A percentile compares a stretch with the other conserved stretches of the same genome.
Conservation (phyloP, 2,113 vertebrate genomes). For the Chlamydotis undulata region DNA sequence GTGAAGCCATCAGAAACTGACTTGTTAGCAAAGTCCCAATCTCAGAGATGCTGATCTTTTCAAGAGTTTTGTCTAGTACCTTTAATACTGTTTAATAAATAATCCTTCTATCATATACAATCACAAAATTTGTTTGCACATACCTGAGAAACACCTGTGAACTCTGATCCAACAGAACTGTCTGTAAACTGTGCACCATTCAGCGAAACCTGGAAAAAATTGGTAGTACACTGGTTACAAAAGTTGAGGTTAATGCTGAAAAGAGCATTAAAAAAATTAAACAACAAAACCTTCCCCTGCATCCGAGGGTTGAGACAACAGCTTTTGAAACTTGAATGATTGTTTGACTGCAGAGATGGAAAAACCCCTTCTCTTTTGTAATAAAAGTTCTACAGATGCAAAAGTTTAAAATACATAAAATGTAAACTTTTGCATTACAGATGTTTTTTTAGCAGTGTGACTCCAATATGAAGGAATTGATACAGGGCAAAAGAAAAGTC, state of each 20-base stretch:
- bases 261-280: background rate
- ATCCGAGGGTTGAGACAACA: background rate
- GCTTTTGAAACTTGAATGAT: background rate
- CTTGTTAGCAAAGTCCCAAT: background rate
- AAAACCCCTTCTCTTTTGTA: background rate
- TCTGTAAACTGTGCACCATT: slow-evolving; percentile 89
- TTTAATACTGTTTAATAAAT: background rate
- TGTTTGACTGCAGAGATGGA: background rate
- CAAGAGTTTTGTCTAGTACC: background rate
- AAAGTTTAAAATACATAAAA: background rate
- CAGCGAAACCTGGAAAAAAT: slow-evolving; percentile 79
- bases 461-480: background rate
- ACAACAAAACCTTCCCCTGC: background rate
- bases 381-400: background rate
- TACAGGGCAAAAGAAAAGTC: background rate
- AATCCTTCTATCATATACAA: background rate
- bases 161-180: slow-evolving; percentile 86
- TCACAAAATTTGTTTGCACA: background rate
- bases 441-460: background rate
- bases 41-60: background rate
- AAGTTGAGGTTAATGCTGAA: background rate
- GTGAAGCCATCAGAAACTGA: background rate
- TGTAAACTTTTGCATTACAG: background rate
- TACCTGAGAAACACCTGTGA: slow-evolving; percentile 91
- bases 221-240: background rate